Conservation (phyloP, 2,888 invertebrate species). For the Phorcus lineatus region DNA sequence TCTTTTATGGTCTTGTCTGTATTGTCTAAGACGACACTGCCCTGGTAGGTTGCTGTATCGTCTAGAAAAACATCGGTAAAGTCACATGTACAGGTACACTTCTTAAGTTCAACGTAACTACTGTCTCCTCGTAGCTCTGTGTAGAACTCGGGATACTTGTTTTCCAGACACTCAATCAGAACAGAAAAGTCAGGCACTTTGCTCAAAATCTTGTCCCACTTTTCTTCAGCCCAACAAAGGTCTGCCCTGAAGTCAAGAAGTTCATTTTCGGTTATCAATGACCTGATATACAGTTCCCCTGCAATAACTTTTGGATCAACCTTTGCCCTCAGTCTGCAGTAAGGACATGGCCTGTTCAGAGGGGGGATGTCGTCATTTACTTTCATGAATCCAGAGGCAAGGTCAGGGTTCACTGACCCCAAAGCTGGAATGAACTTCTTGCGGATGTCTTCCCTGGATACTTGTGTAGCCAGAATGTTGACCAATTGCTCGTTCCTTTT, state of each 20-base stretch:
- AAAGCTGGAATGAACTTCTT: not conserved
- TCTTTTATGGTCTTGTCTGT: not conserved
- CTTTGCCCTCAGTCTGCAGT: not conserved
- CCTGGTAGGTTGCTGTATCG: too few species aligned
- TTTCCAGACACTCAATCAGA: not conserved
- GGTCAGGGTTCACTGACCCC: not conserved
- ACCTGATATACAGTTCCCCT: not conserved
- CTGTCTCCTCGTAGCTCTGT: not conserved
- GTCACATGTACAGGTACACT: not conserved
- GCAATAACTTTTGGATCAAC: not conserved
- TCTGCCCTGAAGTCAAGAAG: not conserved
- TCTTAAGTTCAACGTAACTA: not conserved
- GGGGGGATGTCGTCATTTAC: not conserved
- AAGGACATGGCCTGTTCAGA: not conserved
- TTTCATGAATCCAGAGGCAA: not conserved
- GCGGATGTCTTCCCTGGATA: not conserved
- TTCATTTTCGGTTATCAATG: not conserved
- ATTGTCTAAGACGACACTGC: not conserved
- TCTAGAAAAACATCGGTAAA: too few species aligned
- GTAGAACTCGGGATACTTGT: not conserved
- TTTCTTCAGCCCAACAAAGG: not conserved
- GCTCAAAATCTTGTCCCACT: not conserved
- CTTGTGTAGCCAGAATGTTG: not conserved
- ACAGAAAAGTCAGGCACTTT: not conserved
- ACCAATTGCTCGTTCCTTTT: not conserved